Base-by-base conservation (phyloP, 2,888 invertebrate species). In the Xanthorhoe designata region DNA sequence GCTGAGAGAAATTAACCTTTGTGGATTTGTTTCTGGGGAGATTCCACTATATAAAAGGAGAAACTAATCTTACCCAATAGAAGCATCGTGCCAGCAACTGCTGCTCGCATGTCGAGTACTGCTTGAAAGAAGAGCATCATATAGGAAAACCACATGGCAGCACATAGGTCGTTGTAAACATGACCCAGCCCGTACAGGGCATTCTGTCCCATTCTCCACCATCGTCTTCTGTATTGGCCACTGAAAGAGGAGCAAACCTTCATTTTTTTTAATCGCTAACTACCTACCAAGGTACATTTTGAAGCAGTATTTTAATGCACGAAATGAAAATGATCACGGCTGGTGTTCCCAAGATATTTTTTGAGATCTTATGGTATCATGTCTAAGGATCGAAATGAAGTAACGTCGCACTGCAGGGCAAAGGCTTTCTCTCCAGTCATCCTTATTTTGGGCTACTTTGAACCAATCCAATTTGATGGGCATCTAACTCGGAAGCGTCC, bases 61-160 rank as follows among this genome's bases (percentile, higher is more conserved):
- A 47, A 17, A 47, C 47, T 15, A 6, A 2, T 47, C 67, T 77
- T 87, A 94, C 95, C 95, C 78, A 98, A 94, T 72, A 98, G 94
- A 72, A 98, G 92, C 78, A 97, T 92, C 15, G 95, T 89, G 13
- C 95, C 95, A 58, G 95, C 94, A 13, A 94, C 91, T 15, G 89
- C 93, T 13, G 95, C 91, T 68, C 92, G 90, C 90, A 95, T 94
- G 71, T 92, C 85, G 53, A 95, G 83, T 19, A 95, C 94, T 13
- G 94, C 94, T 90, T 95, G 95, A 70, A 98, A 96, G 91, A 96
- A 99, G 66, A 98, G 95, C 83, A 99, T 94, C 75, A 98, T 95
- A 88, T 98, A 99, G 0, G 97, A 97, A 90, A 99, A 99, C 98
- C 98, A 99, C 96, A 99, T 97, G 8, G 98, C 97, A 0, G 98